Base-by-base conservation (phyloP, 2,888 invertebrate genomes). In the Diabrotica balteata region DNA sequence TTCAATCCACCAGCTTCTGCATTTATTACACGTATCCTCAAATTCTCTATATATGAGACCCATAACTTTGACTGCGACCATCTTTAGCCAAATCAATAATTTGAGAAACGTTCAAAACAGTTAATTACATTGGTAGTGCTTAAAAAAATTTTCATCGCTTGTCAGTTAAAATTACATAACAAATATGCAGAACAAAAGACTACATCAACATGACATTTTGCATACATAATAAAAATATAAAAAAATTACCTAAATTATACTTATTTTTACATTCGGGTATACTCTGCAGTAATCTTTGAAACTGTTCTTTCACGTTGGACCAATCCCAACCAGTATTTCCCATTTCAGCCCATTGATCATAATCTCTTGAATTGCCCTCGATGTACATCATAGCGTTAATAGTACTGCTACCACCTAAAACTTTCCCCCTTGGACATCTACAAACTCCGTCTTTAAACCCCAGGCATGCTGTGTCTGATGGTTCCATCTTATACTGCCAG, bases 321-420 rank as follows among this genome's bases (percentile, higher is more conserved):
- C 84, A 87, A 54, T 83, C 85, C 92, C 92, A 92, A 0, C 88
- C 89, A 0, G 79, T 68, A 75, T 89, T 91, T 0, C 91, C 91
- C 49, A 68, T 53, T 0, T 78, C 76, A 9, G 86, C 85, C 92
- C 92, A 92, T 0, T 82, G 77, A 75, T 92, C 88, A 76, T 87
- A 92, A 78, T 92, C 91, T 6, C 78, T 77, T 6, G 87, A 85
- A 80, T 89, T 89, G 0, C 92, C 92, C 4, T 88, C 84, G 0
- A 90, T 79, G 77, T 91, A 89, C 0, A 90, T 66, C 90, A 91
- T 89, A 9, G 85, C 88, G 80, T 92, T 92, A 2, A 90, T 85
- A 0, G 85, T 84, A n/a, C 90, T 89, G 2, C 87, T 85, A 0
- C 92, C 93, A 0, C 92, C 93, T 22, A 90, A 81, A n/a, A 87